Evolutionary conservation across 2,113 vertebrate genomes (phyloP).

Genomic region (Puffinus mauretanicus): DNA sequence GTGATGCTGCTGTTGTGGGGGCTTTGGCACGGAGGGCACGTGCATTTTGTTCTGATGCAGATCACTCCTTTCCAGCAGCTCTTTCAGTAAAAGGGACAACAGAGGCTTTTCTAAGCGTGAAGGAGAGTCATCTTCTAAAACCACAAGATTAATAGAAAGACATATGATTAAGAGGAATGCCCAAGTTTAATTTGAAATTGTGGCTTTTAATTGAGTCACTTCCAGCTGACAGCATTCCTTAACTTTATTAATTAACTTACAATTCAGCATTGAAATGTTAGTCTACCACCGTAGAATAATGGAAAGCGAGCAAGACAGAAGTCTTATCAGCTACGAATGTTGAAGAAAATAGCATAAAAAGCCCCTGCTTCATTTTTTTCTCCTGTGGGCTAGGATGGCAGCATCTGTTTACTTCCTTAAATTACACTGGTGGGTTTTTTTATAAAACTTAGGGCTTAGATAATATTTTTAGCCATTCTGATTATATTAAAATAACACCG

Average conservation of each 20-base stretch:
- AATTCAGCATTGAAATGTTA: neutral
- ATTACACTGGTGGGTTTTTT: neutral
- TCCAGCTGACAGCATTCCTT: neutral
- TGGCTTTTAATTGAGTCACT: slow-evolving; percentile 34
- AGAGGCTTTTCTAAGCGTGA: neutral
- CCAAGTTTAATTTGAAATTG: neutral
- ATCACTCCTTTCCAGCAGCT: neutral
- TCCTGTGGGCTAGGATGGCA: neutral
- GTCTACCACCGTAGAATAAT: neutral
- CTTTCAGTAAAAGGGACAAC: neutral
- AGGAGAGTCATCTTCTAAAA: neutral
- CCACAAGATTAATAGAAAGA: neutral
- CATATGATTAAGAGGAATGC: neutral
- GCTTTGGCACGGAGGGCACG: fast-evolving
- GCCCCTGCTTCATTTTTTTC: neutral
- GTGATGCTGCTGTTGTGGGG: neutral
- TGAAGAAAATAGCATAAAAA: neutral
- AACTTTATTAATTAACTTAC: slow-evolving; percentile 6
- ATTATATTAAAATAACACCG: neutral
- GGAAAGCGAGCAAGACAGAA: neutral
- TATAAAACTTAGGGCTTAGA: neutral
- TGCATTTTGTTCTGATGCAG: fast-evolving
- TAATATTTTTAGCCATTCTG: neutral
- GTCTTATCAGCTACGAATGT: neutral
- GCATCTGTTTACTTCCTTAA: neutral